Evolutionary conservation across 2,888 invertebrate species (phyloP), one percentile per base, ranked within the genome.

Genomic region (Adineta ricciae): DNA sequence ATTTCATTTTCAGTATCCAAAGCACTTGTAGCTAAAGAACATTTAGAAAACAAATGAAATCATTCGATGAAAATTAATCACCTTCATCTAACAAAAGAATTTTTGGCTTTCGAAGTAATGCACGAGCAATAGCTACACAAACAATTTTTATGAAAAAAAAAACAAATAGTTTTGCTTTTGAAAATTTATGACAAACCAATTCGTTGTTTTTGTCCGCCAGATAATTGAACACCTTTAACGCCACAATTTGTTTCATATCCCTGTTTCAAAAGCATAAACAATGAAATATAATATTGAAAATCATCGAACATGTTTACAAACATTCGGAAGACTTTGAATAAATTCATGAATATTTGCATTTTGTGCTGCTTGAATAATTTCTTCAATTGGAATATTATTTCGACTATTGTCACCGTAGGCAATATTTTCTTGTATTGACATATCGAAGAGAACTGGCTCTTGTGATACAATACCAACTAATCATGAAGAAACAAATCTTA

Each of bases 391-490:
- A 0, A 94, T 93, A 0, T 88, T 89, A 24, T 94, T 91, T 54
- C 83, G 54, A 94, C 94, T n/a, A n/a, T n/a, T n/a, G n/a, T n/a
- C n/a, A n/a, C n/a, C n/a, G n/a, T n/a, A n/a, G n/a, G n/a, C n/a
- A 87, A 97, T 96, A 90, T 97, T 97, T 87, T 96, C 95, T 0
- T 92, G 93, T 86, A 97, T 95, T 14, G 94, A 94, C 86, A 94
- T 92, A 89, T 95, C 95, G 90, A 97, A 97, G 0, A 97, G 92
- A 2, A 94, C 93, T 0, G 96, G 97, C 88, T 97, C 96, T 91
- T 97, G 97, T 7, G 95, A 95, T 1, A 97, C 96, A 86, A 96
- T 94, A 8, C 96, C 96, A 86, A 97, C 92, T 87, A 32, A 27
- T 85, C 85, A 83, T 85, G 83, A 64, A 8, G 27, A 54, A 19